Conservation (phyloP, 2,797 vertebrate species). For the Eutrigla gurnardus region DNA sequence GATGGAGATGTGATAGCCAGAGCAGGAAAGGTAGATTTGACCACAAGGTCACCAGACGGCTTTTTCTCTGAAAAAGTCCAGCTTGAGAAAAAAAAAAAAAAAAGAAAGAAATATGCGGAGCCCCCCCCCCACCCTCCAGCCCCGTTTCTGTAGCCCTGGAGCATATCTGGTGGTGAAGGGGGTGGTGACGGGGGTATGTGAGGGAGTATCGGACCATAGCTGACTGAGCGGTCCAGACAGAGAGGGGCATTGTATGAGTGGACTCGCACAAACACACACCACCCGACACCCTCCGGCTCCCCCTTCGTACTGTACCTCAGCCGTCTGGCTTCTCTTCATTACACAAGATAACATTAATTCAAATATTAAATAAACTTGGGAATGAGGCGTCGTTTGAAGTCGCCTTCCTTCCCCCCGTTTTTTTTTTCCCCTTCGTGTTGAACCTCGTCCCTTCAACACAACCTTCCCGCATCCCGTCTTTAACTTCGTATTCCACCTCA, state of each 20-base stretch:
- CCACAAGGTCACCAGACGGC: slow-evolving; percentile 65
- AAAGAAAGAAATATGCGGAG: slow-evolving; percentile 55
- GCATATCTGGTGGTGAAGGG: slow-evolving; percentile 69
- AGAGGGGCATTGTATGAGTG: slow-evolving; percentile 73
- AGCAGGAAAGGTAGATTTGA: slow-evolving; percentile 56
- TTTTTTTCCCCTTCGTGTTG: background rate
- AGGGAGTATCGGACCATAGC: slow-evolving; percentile 65
- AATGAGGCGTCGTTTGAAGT: slow-evolving; percentile 47
- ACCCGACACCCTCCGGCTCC: slow-evolving; percentile 52
- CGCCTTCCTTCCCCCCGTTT: slow-evolving; percentile 14
- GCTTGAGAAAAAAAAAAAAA: slow-evolving; percentile 52
- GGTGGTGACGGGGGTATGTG: slow-evolving; percentile 57
- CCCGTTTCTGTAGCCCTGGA: slow-evolving; percentile 52
- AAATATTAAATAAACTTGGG: slow-evolving; percentile 58
- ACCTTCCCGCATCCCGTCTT: slow-evolving; percentile 15
- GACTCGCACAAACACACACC: slow-evolving; percentile 55
- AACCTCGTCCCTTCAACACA: background rate
- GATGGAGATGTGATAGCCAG: slow-evolving; percentile 24
- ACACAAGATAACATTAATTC: slow-evolving; percentile 70
- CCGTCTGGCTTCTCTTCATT: slow-evolving; percentile 57
- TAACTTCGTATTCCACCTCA: slow-evolving; percentile 1
- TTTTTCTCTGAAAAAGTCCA: slow-evolving; percentile 44
- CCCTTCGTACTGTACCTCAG: slow-evolving; percentile 51
- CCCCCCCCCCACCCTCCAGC: slow-evolving; percentile 17
- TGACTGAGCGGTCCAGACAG: slow-evolving; percentile 68